phyloP scores from a whole-genome alignment of 2,113 vertebrate species.

The Atractosteus spatula region DNA sequence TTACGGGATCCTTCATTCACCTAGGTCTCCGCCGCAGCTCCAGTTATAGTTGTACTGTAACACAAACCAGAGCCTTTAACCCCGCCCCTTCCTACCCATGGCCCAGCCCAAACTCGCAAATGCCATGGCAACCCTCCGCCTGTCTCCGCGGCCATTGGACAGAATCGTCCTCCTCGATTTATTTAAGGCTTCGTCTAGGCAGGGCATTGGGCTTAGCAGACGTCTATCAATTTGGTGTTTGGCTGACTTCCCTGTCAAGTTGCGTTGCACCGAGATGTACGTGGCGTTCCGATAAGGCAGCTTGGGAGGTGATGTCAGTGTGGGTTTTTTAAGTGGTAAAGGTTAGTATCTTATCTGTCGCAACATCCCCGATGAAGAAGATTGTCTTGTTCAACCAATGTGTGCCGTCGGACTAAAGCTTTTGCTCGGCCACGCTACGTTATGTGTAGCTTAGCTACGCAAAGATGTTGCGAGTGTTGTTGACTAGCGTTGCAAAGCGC shows the following conservation, averaged over 20 bases:
- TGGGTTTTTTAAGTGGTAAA: background rate
- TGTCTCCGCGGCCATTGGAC: background rate
- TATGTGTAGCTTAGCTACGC: too few relatives aligned
- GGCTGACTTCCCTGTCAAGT: conserved; percentile 29
- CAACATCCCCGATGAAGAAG: too few relatives aligned
- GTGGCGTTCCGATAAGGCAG: conserved; percentile 46
- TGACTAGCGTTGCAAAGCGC: too few relatives aligned
- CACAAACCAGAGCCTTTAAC: background rate
- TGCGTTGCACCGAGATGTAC: conserved; percentile 54
- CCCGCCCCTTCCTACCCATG: conserved; percentile 5
- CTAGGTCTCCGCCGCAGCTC: too few relatives aligned
- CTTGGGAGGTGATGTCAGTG: conserved; percentile 17
- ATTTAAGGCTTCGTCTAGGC: conserved; percentile 36
- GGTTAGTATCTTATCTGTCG: too few relatives aligned
- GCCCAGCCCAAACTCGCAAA: background rate
- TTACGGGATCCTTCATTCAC: background rate
- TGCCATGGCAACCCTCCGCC: background rate
- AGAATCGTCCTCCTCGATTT: background rate
- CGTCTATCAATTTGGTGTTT: conserved; percentile 15
- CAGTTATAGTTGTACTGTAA: background rate
- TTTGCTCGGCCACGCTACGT: too few relatives aligned
- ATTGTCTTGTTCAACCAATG: too few relatives aligned
- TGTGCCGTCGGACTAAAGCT: too few relatives aligned
- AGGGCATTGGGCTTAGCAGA: conserved; percentile 36
- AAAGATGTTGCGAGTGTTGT: too few relatives aligned